These are phyloP conservation scores for Meliscaeva auricollis DNA, from an alignment of 2,888 invertebrate species.

Conservation along the genomic window DNA sequence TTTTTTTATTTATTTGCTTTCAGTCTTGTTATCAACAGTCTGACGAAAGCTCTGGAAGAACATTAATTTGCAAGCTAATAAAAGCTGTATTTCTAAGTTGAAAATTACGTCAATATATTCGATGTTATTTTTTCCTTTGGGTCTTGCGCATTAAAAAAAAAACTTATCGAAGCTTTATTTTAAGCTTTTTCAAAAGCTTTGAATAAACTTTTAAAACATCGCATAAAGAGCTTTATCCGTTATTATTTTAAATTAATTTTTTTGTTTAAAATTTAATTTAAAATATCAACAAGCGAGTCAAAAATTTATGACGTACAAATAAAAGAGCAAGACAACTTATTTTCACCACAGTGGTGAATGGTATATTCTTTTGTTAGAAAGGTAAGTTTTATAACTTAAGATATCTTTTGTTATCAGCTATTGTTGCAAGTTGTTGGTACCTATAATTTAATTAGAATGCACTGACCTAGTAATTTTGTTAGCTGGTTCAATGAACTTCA, in stretches of 20 bases:
- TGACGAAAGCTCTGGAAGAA: not conserved
- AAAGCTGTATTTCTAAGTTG: not conserved
- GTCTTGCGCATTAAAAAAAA: not conserved
- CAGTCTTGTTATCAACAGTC: slow-evolving; percentile 6
- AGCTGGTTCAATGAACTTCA: slow-evolving; percentile 9
- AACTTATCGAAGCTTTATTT: no score
- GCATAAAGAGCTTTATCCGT: not conserved
- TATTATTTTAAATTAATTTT: slow-evolving; percentile 6
- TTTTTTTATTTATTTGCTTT: not conserved
- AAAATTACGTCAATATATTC: not conserved
- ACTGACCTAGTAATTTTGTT: not conserved
- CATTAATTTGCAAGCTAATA: no score
- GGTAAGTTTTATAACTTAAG: no score
- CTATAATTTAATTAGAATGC: not conserved
- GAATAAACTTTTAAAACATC: not conserved
- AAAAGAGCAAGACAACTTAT: not conserved
- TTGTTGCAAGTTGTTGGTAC: not conserved
- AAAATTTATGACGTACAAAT: not conserved
- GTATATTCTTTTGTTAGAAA: no score
- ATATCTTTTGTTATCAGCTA: not conserved
- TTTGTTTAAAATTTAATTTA: not conserved
- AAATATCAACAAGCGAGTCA: slow-evolving; percentile 11
- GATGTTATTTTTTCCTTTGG: not conserved
- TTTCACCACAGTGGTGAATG: no score
- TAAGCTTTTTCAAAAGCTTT: slow-evolving; percentile 4